phyloP scores from a whole-genome alignment of 2,113 vertebrate genomes.

The Thermophis baileyi region DNA sequence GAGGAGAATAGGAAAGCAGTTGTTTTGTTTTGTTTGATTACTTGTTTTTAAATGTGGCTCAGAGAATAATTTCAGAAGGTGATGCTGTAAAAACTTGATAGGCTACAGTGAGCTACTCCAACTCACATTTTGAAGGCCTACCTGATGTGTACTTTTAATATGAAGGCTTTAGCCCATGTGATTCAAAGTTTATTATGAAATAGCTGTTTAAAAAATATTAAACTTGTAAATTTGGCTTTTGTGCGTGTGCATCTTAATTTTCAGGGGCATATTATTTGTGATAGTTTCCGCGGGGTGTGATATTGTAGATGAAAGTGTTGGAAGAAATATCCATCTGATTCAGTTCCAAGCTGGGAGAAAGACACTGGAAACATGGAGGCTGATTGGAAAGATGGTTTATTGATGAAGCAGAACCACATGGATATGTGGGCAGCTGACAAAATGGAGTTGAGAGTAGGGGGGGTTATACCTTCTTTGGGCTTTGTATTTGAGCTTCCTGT shows the following conservation, averaged over 20 bases:
- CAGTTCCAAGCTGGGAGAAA: no score
- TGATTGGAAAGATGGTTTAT: no score
- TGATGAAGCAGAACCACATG: no score
- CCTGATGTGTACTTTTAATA: not conserved
- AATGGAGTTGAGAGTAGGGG: no score
- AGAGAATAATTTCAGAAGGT: slow-evolving; percentile 34
- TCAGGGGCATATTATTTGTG: fast-evolving
- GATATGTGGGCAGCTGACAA: no score
- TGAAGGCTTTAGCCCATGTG: slow-evolving; percentile 3
- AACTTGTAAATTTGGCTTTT: not conserved
- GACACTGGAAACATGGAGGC: no score
- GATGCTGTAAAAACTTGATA: slow-evolving; percentile 5
- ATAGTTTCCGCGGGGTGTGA: not conserved
- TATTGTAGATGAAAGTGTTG: not conserved
- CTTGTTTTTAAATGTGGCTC: slow-evolving; percentile 25
- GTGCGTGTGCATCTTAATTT: not conserved
- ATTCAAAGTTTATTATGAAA: slow-evolving; percentile 7
- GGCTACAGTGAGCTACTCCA: not conserved
- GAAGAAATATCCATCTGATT: no score
- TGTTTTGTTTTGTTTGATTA: slow-evolving; percentile 33
- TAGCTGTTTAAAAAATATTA: not conserved
- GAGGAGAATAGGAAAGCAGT: not conserved
- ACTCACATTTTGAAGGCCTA: slow-evolving; percentile 20
- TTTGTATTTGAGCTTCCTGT: no score
- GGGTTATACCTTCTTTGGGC: no score